Conservation (phyloP, 2,797 vertebrate species). For the Loris lydekkerianus region DNA sequence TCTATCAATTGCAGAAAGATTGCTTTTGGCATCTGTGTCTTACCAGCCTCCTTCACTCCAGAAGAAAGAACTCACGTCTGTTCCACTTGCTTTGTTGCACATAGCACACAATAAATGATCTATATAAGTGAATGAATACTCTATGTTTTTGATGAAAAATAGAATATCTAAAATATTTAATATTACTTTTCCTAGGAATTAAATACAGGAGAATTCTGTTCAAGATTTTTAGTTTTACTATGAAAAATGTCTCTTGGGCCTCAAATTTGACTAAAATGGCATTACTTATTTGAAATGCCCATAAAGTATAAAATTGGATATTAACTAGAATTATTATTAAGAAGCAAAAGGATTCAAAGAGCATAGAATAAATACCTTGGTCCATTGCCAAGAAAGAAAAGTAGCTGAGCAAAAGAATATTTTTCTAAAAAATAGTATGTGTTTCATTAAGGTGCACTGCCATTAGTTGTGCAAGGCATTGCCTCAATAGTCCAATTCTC, state of each 20-base stretch:
- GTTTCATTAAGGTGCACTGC: neutral
- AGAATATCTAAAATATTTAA: conserved; percentile 24
- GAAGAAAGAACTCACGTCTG: neutral
- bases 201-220: neutral
- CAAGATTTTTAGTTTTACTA: neutral
- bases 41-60: neutral
- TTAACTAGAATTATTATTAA: neutral
- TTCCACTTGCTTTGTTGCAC: neutral
- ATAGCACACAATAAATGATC: neutral
- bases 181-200: conserved; percentile 36
- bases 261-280: neutral
- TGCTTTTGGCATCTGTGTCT: neutral
- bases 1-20: neutral
- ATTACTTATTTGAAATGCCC: conserved; percentile 20
- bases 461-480: neutral
- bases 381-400: conserved; percentile 22
- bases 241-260: neutral
- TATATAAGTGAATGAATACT: neutral
- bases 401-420: neutral
- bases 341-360: neutral
- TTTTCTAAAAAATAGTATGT: neutral
- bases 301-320: neutral
- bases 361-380: neutral
- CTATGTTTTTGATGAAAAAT: neutral
- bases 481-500: neutral